These are phyloP conservation scores for Agrotis segetum DNA, from an alignment of 2,888 invertebrate species.

Conservation along the genomic window DNA sequence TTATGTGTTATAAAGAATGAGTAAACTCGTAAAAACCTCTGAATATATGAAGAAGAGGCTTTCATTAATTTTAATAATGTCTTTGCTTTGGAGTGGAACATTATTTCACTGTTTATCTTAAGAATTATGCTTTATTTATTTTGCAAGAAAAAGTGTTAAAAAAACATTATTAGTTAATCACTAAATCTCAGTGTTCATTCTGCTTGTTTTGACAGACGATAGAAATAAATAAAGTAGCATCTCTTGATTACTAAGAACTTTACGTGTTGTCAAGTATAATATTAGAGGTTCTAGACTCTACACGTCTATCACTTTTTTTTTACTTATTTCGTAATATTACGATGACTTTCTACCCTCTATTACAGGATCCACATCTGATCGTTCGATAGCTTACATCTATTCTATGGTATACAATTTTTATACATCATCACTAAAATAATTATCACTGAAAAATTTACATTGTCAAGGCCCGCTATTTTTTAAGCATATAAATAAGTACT, in stretches of 20 bases:
- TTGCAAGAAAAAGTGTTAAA: background rate
- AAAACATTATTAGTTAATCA: background rate
- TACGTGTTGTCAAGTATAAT: background rate
- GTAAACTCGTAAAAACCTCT: conserved; percentile 49
- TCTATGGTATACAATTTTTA: too few species aligned
- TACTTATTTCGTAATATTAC: background rate
- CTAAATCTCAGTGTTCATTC: background rate
- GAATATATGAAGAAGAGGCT: conserved; percentile 24
- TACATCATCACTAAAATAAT: too few species aligned
- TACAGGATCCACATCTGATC: too few species aligned
- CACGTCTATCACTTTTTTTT: background rate
- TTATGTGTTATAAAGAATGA: conserved; percentile 50
- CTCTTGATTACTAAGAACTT: background rate
- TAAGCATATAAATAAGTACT: background rate
- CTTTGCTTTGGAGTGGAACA: background rate
- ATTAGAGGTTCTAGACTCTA: background rate
- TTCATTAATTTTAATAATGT: conserved; percentile 42
- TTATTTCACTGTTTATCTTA: conserved; percentile 30
- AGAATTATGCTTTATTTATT: background rate
- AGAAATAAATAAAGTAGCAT: background rate
- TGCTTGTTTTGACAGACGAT: background rate
- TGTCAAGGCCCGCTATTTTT: background rate
- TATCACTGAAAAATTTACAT: too few species aligned
- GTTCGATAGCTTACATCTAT: background rate
- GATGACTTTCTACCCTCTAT: background rate